Base-by-base conservation (phyloP, 1,140 invertebrate species). In the Drosophila neocordata region DNA sequence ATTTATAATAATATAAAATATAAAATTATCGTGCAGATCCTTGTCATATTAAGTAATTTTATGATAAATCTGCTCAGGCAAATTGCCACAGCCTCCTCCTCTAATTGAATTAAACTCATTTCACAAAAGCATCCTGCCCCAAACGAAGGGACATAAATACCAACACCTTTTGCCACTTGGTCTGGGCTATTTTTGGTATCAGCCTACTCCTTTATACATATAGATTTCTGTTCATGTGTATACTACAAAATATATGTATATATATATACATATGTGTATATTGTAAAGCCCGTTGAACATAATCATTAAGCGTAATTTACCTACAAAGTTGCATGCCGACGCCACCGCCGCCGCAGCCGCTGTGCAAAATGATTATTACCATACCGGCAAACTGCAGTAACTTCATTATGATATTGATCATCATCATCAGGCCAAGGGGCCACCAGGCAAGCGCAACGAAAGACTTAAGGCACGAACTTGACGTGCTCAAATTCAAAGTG, bases 281-380 rank as follows among this genome's bases (percentile, higher is more conserved):
- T 87, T 87, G 82, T 87, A 69, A 72, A 78, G 74, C 62, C 72
- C 62, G 73, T 76, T 88, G 83, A 88, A 88, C 79, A 88, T 79
- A 88, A 88, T 88, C 83, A 88, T 88, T 88, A 88, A 89, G 84
- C 79, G 83, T 80, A 88, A 88, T 88, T 88, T 88, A 89, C 83
- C 83, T 88, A 87, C 84, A 87, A 88, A 87, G 84, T 88, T 78
- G 68, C 68, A 73, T 83, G 83, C 83, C 41, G 41, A 44, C 15
- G 27, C 22, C 4, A 0, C 22, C 2, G 38, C 12, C 38, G 38
- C 12, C 38, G n/a, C 12, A 12, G 38, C 41, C 83, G 82, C 82
- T 65, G 77, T 71, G 69, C 63, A 79, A 89, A 88, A 88, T 89
- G 69, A 88, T 88, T 88, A 88, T 88, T 88, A 89, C 69, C 84